These are phyloP conservation scores for Drosophila biarmipes DNA, from an alignment of 1,140 invertebrate genomes.

Conservation along the genomic window DNA sequence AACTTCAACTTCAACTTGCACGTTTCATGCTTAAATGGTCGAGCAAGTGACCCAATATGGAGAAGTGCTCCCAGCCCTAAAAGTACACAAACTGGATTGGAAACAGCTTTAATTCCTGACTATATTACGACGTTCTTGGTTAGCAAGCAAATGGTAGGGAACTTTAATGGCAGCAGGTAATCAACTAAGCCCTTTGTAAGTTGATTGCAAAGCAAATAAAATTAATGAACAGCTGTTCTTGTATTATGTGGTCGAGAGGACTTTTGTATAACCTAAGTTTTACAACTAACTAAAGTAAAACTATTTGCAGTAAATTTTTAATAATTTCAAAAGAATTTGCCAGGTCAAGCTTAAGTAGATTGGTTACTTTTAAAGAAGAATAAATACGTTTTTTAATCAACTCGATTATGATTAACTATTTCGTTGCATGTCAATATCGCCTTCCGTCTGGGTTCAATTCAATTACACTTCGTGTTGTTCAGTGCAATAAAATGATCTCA, in stretches of 20 bases:
- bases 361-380: not conserved
- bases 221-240: constrained; percentile 22
- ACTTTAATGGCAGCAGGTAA: not conserved
- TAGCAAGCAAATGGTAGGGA: no score
- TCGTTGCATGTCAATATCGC: constrained; percentile 17
- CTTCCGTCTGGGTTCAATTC: constrained; percentile 15
- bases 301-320: not conserved
- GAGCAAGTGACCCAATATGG: constrained; percentile 4
- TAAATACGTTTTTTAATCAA: not conserved
- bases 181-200: not conserved
- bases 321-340: not conserved
- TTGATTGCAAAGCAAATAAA: not conserved
- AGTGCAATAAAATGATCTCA: constrained; percentile 35
- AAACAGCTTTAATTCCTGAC: not conserved
- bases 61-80: not conserved
- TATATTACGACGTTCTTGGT: not conserved
- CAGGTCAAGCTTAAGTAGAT: not conserved
- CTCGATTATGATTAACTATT: constrained; percentile 6
- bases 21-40: constrained; percentile 4
- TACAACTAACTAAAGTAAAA: no score
- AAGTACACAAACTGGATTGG: not conserved
- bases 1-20: constrained; percentile 28
- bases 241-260: no score
- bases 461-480: constrained; percentile 14
- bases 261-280: not conserved